phyloP scores from a whole-genome alignment of 2,797 vertebrate species.

The Cuculus canorus region DNA sequence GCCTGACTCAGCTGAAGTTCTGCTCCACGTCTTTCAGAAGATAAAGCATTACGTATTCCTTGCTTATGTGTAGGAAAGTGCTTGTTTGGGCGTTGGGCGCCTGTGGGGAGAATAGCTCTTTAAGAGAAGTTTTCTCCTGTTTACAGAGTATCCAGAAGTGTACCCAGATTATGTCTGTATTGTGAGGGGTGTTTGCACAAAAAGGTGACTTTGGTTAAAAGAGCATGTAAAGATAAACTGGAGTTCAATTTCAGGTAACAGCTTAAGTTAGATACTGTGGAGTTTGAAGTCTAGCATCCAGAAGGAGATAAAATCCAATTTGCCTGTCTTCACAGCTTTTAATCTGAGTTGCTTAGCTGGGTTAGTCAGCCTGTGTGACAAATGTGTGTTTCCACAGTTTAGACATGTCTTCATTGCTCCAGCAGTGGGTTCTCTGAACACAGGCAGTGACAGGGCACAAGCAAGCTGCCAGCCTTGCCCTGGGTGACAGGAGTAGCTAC shows the following conservation, averaged over 20 bases:
- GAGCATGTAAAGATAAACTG: neutral
- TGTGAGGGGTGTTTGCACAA: neutral
- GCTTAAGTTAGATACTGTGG: neutral
- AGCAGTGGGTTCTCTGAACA: neutral
- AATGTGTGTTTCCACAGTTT: neutral
- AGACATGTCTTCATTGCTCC: neutral
- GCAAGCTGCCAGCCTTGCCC: neutral
- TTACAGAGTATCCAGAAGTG: neutral
- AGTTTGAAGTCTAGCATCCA: neutral
- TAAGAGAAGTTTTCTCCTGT: neutral
- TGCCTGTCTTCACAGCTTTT: neutral
- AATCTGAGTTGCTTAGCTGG: neutral
- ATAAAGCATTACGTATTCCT: neutral
- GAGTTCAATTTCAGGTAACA: neutral
- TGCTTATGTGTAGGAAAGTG: neutral
- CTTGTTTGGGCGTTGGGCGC: neutral
- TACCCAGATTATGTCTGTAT: no score
- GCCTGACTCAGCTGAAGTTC: neutral
- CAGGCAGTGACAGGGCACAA: no score
- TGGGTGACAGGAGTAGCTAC: rapidly evolving
- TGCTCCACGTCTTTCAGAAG: neutral
- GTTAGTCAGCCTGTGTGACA: neutral
- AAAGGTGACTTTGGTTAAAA: neutral
- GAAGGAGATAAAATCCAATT: neutral
- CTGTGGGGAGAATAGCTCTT: neutral